Evolutionary conservation across 2,888 invertebrate genomes (phyloP).

Genomic region (Frankliniella intonsa): DNA sequence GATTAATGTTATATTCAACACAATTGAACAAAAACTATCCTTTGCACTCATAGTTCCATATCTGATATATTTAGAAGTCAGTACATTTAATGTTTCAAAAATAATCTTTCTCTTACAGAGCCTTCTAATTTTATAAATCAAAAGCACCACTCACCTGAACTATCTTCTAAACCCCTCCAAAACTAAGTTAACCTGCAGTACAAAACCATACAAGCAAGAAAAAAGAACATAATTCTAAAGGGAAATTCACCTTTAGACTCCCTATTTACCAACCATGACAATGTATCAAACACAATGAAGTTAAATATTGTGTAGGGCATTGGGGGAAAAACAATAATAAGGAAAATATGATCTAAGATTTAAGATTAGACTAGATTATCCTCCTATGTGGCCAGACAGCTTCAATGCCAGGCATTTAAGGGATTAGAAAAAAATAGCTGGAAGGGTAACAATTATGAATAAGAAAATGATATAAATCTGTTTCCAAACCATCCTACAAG

Average conservation of each 20-base stretch:
- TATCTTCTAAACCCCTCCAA: background rate
- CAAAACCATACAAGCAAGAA: background rate
- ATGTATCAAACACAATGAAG: background rate
- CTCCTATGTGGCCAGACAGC: background rate
- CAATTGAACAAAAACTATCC: too few species aligned
- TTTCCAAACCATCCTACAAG: too few species aligned
- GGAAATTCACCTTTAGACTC: slow-evolving; percentile 2
- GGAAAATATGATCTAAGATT: background rate
- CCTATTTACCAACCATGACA: background rate
- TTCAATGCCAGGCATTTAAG: background rate
- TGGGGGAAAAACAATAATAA: background rate
- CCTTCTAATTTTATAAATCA: background rate
- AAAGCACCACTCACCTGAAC: slow-evolving; percentile 4
- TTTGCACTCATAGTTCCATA: too few species aligned
- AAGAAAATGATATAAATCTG: too few species aligned
- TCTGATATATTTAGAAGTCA: background rate
- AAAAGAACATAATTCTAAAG: background rate
- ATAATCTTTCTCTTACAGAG: background rate
- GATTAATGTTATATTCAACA: too few species aligned
- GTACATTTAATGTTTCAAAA: slow-evolving; percentile 14
- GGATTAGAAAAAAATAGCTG: background rate
- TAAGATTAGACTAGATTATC: slow-evolving; percentile 17
- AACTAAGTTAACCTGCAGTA: background rate
- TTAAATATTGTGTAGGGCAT: too few species aligned
- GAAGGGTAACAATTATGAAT: too few species aligned